Evolutionary conservation across 2,797 vertebrate species (phyloP).

Genomic region (Phoxinus dragarum): DNA sequence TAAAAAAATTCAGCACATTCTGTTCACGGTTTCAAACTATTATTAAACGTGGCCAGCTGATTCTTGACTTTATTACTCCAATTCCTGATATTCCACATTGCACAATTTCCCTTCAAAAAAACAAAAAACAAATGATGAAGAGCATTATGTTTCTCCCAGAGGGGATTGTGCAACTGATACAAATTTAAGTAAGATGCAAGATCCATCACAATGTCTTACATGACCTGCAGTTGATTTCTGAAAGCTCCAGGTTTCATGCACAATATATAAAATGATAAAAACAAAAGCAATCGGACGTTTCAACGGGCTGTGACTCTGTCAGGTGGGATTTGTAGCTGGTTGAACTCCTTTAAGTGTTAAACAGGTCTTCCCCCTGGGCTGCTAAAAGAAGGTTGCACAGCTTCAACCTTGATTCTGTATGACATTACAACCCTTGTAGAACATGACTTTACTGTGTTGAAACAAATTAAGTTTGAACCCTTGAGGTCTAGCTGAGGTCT

Average conservation of each 20-base stretch:
- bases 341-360: slow-evolving; percentile 16
- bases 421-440: slow-evolving; percentile 22
- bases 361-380: slow-evolving; percentile 26
- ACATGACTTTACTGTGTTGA: slow-evolving; percentile 33
- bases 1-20: slow-evolving; percentile 23
- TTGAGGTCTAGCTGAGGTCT: not conserved
- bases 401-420: slow-evolving; percentile 33
- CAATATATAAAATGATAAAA: not conserved
- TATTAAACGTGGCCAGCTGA: slow-evolving; percentile 19
- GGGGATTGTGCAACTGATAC: slow-evolving; percentile 13
- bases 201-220: not conserved
- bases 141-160: slow-evolving; percentile 25
- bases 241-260: not conserved
- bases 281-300: not conserved
- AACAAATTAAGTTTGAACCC: slow-evolving; percentile 28
- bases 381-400: slow-evolving; percentile 18
- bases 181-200: slow-evolving; percentile 5
- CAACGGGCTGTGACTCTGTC: slow-evolving; percentile 1
- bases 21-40: slow-evolving; percentile 33
- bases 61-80: not conserved
- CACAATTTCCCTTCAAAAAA: slow-evolving; percentile 35
- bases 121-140: slow-evolving; percentile 13
- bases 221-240: slow-evolving; percentile 18
- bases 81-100: slow-evolving; percentile 18
- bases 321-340: slow-evolving; percentile 7